Evolutionary conservation across 2,113 vertebrate genomes (phyloP), one percentile per base, ranked within the genome.

Genomic region (Tyto alba): DNA sequence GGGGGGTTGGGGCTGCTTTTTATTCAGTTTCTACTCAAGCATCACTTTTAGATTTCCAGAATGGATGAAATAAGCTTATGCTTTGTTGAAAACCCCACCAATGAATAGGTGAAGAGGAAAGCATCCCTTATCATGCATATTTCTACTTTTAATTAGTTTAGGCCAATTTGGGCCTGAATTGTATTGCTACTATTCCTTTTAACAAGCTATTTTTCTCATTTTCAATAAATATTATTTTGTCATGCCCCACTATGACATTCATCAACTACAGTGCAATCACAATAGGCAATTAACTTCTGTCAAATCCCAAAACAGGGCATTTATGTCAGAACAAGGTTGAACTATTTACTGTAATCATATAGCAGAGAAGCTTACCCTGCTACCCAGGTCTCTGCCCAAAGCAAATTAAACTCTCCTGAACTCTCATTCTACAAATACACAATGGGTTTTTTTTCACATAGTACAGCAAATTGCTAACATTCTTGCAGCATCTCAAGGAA

Each of bases 271-370:
- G 32, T 78, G 34, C 73, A 81, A 82, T 94, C 79, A 94, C 88
- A 95, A 96, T 47, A 94, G 43, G 83, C 89, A 96, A 98, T 96
- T 98, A 97, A 97, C 91, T 98, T 96, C 96, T 62, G 52, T 92
- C 84, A 97, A 96, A 98, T 95, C 85, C 78, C 85, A 41, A 93
- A 96, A 81, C 78, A 88, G 57, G 75, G 57, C 30, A 89, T 85
- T 97, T 93, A 81, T 74, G 88, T 64, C 77, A 93, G 73, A 94
- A 95, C 78, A 97, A 97, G 91, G 81, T 84, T 90, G 87, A 93
- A 94, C 86, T 95, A 89, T 95, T 95, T 85, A 94, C 59, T 93
- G 63, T 78, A 95, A 96, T 87, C 81, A 48, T 89, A 76, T 78
- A 97, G 96, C 43, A 95, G 82, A 76, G 62, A 97, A 92, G 57